Evolutionary conservation across 2,888 invertebrate genomes (phyloP).

Genomic region (Macrosiphum euphorbiae): DNA sequence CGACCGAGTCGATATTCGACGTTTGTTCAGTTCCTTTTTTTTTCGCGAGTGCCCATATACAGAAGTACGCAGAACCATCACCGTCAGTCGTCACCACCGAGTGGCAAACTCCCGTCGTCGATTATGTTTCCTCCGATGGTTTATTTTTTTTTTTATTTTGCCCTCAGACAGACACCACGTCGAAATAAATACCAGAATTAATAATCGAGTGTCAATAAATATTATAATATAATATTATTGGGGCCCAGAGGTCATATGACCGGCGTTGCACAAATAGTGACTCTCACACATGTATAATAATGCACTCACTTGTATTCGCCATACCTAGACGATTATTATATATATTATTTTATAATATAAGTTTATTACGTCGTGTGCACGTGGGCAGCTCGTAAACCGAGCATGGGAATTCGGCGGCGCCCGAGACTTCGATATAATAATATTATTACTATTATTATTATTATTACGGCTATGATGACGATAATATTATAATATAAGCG

Average conservation of each 20-base stretch:
- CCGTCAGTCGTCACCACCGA: not conserved
- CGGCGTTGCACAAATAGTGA: not conserved
- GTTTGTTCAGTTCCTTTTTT: not conserved
- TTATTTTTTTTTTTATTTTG: not conserved
- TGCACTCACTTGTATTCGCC: not conserved
- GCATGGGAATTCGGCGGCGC: not conserved
- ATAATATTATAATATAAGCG: not conserved
- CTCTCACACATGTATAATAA: not conserved
- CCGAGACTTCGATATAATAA: not conserved
- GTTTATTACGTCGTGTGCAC: not conserved
- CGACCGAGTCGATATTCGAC: not conserved
- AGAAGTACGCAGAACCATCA: not conserved
- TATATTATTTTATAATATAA: not conserved
- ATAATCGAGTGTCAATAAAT: not conserved
- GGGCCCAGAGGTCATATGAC: not conserved
- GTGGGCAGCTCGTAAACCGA: slow-evolving; percentile 2
- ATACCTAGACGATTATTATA: not conserved
- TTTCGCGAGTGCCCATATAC: not conserved
- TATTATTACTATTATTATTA: not conserved
- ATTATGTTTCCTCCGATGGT: not conserved
- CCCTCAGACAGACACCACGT: not conserved
- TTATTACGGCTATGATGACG: not conserved
- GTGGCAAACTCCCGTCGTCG: not conserved
- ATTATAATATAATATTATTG: not conserved
- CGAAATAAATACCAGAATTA: not conserved